Conservation (phyloP, 1,140 invertebrate species). For the Dreissena polymorpha region DNA sequence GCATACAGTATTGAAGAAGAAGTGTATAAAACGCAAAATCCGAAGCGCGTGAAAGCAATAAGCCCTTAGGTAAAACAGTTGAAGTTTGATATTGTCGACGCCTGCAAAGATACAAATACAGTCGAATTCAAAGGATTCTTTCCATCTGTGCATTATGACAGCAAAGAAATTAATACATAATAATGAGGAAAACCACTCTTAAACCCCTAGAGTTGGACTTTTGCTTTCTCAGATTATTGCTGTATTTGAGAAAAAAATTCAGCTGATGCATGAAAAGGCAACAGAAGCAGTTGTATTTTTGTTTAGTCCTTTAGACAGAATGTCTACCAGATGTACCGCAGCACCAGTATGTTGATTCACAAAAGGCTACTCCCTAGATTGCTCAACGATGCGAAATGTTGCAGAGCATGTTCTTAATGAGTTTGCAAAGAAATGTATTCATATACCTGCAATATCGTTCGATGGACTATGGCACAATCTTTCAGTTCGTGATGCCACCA, state of each 20-base stretch:
- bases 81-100: not conserved
- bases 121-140: not conserved
- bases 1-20: not conserved
- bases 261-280: not conserved
- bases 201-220: not conserved
- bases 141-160: not conserved
- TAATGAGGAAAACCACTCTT: not conserved
- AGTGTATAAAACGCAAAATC: not conserved
- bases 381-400: slow-evolving; percentile 10
- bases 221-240: not conserved
- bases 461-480: slow-evolving; percentile 39
- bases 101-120: not conserved
- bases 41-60: not conserved
- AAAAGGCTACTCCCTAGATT: slow-evolving; percentile 19
- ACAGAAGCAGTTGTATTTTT: slow-evolving; percentile 30
- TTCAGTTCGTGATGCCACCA: not conserved
- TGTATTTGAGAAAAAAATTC: not conserved
- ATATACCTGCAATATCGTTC: slow-evolving; percentile 42
- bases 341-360: slow-evolving; percentile 29
- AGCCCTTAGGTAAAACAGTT: slow-evolving; percentile 7
- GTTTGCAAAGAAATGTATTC: not conserved
- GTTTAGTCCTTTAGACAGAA: slow-evolving; percentile 5
- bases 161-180: not conserved
- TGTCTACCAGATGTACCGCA: not conserved
- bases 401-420: not conserved